Percentiles rank a stretch among this genome's conserved stretches.
Conservation (phyloP, 2,888 invertebrate genomes). For the Apodemia duryi region DNA sequence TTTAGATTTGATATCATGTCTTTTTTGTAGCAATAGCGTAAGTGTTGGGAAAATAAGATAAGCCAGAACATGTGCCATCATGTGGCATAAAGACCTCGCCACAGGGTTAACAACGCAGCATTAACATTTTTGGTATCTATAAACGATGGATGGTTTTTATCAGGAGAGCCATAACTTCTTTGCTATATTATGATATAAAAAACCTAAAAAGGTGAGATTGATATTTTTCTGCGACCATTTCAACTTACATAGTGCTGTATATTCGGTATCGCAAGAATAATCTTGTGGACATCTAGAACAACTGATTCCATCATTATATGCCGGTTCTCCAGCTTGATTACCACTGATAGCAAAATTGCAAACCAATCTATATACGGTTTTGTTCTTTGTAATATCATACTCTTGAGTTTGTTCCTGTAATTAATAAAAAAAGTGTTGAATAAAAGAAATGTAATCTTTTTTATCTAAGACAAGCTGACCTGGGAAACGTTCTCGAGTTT, state of each 20-base stretch:
- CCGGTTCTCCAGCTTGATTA: conserved; percentile 44
- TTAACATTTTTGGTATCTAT: too few species aligned
- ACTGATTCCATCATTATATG: conserved; percentile 51
- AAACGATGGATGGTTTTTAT: too few species aligned
- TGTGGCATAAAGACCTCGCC: too few species aligned
- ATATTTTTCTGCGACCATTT: conserved; percentile 18
- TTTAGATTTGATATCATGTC: too few species aligned
- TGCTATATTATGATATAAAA: not conserved
- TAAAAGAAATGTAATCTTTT: too few species aligned
- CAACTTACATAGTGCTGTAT: conserved; percentile 53
- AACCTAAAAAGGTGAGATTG: not conserved
- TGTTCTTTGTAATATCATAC: conserved; percentile 36
- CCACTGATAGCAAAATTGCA: conserved; percentile 67
- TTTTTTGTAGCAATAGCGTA: too few species aligned
- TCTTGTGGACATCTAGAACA: conserved; percentile 51
- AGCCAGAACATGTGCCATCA: too few species aligned
- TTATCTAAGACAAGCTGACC: not conserved
- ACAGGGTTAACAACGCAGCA: too few species aligned
- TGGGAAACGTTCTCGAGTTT: too few species aligned
- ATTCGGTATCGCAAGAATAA: conserved; percentile 43
- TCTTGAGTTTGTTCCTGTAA: conserved; percentile 44
- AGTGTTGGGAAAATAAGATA: too few species aligned
- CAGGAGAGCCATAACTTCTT: too few species aligned
- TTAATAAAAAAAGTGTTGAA: not conserved
- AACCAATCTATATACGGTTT: conserved; percentile 54